Conservation (phyloP, 2,797 vertebrate genomes). For the Coilia nasus region DNA sequence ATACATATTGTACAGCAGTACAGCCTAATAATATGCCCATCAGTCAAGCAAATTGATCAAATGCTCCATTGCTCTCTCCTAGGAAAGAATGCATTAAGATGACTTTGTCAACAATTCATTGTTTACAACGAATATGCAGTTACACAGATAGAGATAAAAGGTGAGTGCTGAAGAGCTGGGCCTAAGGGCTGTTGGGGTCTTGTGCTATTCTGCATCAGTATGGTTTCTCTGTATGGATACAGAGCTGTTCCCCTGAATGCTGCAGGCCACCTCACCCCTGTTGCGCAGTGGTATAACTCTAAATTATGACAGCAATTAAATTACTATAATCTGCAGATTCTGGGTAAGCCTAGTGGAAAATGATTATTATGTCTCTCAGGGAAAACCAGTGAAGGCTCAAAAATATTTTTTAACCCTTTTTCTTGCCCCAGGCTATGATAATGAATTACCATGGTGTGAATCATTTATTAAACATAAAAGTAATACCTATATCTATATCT, state of each 20-base stretch:
- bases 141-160: not conserved
- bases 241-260: not conserved
- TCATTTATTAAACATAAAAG: constrained; percentile 22
- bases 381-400: not conserved
- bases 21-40: not conserved
- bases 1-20: not conserved
- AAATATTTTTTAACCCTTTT: not conserved
- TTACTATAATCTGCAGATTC: constrained; percentile 3
- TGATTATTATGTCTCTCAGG: not conserved
- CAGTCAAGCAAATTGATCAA: no score
- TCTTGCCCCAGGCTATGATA: not conserved
- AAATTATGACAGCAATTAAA: not conserved
- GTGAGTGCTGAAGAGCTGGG: no score
- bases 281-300: not conserved
- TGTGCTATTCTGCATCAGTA: not conserved
- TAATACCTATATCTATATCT: not conserved
- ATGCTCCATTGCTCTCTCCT: no score
- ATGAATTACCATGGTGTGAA: not conserved
- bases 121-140: not conserved
- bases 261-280: not conserved
- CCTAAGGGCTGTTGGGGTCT: no score
- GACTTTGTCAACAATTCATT: no score
- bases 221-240: not conserved
- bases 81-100: no score
- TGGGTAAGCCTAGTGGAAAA: not conserved